phyloP scores from a whole-genome alignment of 2,797 vertebrate species.

The Catamblyrhynchus diadema region DNA sequence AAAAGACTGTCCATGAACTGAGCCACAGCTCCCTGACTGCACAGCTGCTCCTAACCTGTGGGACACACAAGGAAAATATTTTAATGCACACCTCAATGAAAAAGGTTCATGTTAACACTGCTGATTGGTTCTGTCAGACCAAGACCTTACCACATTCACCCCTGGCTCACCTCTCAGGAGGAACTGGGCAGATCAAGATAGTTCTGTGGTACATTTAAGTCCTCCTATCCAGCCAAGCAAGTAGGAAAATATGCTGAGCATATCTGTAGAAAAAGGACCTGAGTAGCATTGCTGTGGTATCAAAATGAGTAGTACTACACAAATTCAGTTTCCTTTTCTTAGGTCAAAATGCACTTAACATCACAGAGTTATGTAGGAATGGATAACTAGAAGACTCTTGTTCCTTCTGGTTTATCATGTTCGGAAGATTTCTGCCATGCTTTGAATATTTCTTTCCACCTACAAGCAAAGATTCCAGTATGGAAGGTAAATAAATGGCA shows the following conservation, averaged over 20 bases:
- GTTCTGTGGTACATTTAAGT: background rate
- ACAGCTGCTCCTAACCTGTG: background rate
- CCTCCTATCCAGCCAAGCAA: background rate
- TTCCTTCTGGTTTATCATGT: background rate
- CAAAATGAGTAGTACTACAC: accelerated
- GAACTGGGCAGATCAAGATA: background rate
- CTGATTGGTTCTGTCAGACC: background rate
- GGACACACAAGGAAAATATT: background rate
- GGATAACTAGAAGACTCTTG: background rate
- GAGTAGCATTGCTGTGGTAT: background rate
- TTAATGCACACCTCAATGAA: background rate
- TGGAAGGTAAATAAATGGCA: background rate
- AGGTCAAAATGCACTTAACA: background rate
- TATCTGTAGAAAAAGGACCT: background rate
- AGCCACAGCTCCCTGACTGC: background rate
- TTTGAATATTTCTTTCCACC: background rate
- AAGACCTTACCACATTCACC: background rate
- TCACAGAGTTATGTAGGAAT: background rate
- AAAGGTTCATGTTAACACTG: background rate
- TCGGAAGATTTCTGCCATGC: background rate
- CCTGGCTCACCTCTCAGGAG: background rate
- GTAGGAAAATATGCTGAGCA: background rate
- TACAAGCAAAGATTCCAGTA: background rate
- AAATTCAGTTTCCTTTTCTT: background rate
- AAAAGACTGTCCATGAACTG: background rate